phyloP scores from a whole-genome alignment of 64 coral and sea anemone genomes.

The Stichodactyla helianthus region DNA sequence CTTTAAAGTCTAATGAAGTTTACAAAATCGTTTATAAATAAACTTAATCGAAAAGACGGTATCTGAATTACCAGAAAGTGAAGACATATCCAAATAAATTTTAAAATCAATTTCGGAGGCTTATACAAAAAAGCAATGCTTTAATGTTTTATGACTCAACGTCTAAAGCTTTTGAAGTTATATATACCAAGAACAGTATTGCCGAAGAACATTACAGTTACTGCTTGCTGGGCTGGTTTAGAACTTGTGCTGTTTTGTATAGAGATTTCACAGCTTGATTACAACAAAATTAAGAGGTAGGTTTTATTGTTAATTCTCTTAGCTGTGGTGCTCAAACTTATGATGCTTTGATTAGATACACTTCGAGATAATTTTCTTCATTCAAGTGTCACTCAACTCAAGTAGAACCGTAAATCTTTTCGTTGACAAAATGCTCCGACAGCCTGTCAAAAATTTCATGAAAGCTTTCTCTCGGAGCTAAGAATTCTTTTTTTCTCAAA shows the following conservation, averaged over 20 bases:
- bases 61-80: not conserved
- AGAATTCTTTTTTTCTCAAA: not conserved
- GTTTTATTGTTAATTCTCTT: not conserved
- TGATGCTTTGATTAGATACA: not conserved
- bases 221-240: not conserved
- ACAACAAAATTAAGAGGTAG: too few relatives aligned
- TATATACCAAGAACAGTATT: not conserved
- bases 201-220: not conserved
- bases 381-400: not conserved
- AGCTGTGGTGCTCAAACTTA: not conserved
- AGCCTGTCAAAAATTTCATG: not conserved
- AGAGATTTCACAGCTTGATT: not conserved
- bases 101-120: too few relatives aligned
- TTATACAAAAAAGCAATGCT: not conserved
- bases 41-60: not conserved
- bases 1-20: not conserved
- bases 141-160: not conserved
- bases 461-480: not conserved
- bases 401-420: conserved; percentile 5
- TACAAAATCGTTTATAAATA: not conserved
- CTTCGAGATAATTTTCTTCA: not conserved
- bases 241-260: not conserved
- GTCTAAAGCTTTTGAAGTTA: not conserved
- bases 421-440: not conserved
- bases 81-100: not conserved